These are phyloP conservation scores for Chitala chitala DNA, from an alignment of 2,113 vertebrate genomes.

Conservation along the genomic window DNA sequence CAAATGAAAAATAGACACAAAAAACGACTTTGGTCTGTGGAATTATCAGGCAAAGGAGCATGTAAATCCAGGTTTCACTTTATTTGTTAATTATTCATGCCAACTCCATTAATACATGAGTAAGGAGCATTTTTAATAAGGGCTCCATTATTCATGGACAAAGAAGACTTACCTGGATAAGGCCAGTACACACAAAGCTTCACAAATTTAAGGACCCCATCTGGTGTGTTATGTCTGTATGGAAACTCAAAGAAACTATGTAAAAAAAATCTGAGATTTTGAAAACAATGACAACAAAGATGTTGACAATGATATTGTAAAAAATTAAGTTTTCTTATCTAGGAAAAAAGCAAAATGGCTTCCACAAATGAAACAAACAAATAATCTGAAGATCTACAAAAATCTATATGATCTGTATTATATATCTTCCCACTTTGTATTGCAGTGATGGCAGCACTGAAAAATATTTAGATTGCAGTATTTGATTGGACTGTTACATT, in stretches of 20 bases:
- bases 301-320: no score
- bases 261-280: no score
- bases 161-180: conserved; percentile 62
- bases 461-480: no score
- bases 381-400: no score
- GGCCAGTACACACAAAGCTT: conserved; percentile 12
- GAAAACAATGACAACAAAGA: no score
- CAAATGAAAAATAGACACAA: conserved; percentile 25
- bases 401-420: no score
- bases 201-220: conserved; percentile 38
- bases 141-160: conserved; percentile 66
- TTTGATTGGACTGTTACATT: no score
- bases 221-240: conserved; percentile 27
- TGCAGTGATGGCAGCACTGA: no score
- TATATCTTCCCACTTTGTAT: no score
- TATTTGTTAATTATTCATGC: conserved; percentile 69
- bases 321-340: background rate
- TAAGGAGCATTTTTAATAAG: conserved; percentile 61
- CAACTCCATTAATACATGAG: conserved; percentile 59
- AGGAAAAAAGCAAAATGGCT: background rate
- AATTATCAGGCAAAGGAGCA: conserved; percentile 57
- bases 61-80: conserved; percentile 61
- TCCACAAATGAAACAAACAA: no score
- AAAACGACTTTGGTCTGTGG: conserved; percentile 55
- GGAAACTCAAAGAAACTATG: conserved; percentile 32